These are phyloP conservation scores for Sisyra nigra DNA, from an alignment of 2,888 invertebrate species.

Conservation along the genomic window DNA sequence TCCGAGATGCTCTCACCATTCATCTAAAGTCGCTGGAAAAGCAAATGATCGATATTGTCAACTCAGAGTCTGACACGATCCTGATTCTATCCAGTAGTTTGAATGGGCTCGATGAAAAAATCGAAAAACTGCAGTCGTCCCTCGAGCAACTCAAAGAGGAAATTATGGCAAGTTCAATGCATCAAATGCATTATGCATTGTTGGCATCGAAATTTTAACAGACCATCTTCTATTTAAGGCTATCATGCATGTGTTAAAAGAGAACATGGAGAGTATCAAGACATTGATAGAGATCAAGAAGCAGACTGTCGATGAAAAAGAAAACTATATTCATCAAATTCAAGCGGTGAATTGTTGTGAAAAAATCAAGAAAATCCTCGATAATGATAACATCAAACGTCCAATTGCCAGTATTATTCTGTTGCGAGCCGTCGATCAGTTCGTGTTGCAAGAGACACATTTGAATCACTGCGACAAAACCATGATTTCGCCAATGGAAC, in stretches of 20 bases:
- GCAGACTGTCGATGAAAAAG: conserved; percentile 6
- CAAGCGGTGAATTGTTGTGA: conserved; percentile 6
- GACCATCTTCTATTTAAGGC: conserved; percentile 1
- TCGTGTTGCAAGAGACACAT: conserved; percentile 6
- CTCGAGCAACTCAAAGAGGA: conserved; percentile 69
- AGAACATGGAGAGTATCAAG: conserved; percentile 1
- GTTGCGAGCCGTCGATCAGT: conserved; percentile 8
- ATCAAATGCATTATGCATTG: too few relatives aligned
- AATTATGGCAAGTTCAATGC: conserved; percentile 44
- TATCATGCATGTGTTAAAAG: background rate
- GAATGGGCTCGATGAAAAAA: conserved; percentile 79
- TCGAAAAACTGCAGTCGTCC: conserved; percentile 64
- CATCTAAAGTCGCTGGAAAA: conserved; percentile 83
- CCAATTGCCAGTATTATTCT: conserved; percentile 5
- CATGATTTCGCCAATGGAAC: background rate
- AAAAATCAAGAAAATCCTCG: conserved; percentile 5
- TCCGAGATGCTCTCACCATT: conserved; percentile 77
- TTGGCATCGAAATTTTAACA: too few relatives aligned
- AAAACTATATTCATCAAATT: conserved; percentile 2
- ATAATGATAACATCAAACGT: background rate
- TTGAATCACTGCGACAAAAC: conserved; percentile 1
- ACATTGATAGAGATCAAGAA: conserved; percentile 6
- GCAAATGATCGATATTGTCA: conserved; percentile 93
- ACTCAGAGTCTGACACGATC: conserved; percentile 96
- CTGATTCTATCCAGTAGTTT: conserved; percentile 91